These are phyloP conservation scores for Drosophila tripunctata DNA, from an alignment of 2,888 invertebrate genomes.

Conservation along the genomic window DNA sequence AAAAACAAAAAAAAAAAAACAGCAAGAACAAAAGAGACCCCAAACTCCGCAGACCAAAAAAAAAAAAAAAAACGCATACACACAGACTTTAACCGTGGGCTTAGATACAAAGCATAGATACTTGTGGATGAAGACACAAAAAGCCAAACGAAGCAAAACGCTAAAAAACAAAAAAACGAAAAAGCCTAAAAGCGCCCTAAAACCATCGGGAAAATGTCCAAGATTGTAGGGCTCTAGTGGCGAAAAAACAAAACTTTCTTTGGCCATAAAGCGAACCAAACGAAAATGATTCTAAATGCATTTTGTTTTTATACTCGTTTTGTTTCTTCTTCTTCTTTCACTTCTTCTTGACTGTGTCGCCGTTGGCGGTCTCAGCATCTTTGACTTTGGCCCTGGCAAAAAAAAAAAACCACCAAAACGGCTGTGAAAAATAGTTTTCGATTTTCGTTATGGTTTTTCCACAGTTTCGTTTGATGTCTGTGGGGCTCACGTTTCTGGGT, in stretches of 20 bases:
- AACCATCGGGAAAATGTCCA: constrained; percentile 48
- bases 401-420: no score
- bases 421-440: constrained; percentile 74
- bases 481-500: constrained; percentile 66
- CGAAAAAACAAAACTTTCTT: constrained; percentile 67
- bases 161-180: constrained; percentile 5
- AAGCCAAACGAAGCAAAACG: constrained; percentile 58
- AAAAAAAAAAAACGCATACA: constrained; percentile 20
- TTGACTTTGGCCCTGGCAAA: constrained; percentile 54
- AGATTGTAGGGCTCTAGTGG: constrained; percentile 47
- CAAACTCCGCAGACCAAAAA: constrained; percentile 29
- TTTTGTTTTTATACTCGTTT: neutral
- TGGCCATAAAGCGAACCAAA: constrained; percentile 41
- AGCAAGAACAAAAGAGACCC: constrained; percentile 56
- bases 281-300: constrained; percentile 64
- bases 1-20: constrained; percentile 19
- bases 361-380: constrained; percentile 54
- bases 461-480: constrained; percentile 68
- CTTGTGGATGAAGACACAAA: constrained; percentile 51
- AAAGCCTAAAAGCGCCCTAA: constrained; percentile 30
- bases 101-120: constrained; percentile 23
- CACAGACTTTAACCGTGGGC: constrained; percentile 9
- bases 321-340: neutral
- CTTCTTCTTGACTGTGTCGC: constrained; percentile 43
- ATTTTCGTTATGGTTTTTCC: constrained; percentile 66